Percentiles rank a stretch among this genome's conserved stretches.
phyloP scores from a whole-genome alignment of 2,797 vertebrate genomes.

The Novumbra hubbsi region DNA sequence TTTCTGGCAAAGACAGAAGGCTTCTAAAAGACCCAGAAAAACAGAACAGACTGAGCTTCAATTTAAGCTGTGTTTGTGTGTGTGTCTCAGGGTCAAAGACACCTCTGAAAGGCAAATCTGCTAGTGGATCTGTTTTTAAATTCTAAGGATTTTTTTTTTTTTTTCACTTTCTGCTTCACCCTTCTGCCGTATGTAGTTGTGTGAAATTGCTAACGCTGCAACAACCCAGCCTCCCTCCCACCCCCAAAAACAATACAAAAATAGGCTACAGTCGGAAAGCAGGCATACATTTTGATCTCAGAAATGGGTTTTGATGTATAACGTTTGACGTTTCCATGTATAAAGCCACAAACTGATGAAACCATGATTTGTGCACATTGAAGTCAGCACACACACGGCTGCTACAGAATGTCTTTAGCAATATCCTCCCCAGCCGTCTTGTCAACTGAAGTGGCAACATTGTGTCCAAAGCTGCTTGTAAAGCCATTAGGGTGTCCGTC shows the following conservation, averaged over 20 bases:
- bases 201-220: not conserved
- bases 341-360: not conserved
- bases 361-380: not conserved
- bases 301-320: not conserved
- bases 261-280: not conserved
- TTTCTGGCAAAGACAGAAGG: not conserved
- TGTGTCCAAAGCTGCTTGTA: not conserved
- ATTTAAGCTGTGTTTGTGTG: not conserved
- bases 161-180: not conserved
- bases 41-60: not conserved
- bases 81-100: not conserved
- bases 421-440: not conserved
- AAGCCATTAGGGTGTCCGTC: not conserved
- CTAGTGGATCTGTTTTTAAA: not conserved
- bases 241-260: not conserved
- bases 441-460: not conserved
- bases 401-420: not conserved
- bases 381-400: not conserved
- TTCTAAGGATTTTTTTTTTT: not conserved
- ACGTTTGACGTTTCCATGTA: not conserved
- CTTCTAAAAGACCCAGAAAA: conserved; percentile 1
- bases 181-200: not conserved
- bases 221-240: not conserved
- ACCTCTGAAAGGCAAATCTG: not conserved
- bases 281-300: not conserved